These are phyloP conservation scores for Lacerta viridis DNA, from an alignment of 2,797 vertebrate genomes.

Conservation along the genomic window DNA sequence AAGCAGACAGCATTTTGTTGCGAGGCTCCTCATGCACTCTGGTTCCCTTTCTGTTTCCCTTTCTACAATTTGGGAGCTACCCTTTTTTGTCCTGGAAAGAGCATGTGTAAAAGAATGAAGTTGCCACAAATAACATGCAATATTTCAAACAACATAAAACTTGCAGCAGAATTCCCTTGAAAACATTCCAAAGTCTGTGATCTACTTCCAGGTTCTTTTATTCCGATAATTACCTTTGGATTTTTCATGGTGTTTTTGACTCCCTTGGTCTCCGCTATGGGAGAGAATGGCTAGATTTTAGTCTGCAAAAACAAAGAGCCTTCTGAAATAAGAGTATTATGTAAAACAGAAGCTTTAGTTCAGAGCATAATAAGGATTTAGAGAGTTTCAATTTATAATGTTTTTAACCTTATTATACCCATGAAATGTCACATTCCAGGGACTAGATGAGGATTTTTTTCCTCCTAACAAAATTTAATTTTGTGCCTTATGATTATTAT, in stretches of 20 bases:
- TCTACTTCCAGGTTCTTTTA: constrained; percentile 68
- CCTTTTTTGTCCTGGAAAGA: background rate
- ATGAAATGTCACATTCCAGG: constrained; percentile 80
- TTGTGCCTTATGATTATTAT: constrained; percentile 59
- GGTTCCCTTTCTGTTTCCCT: background rate
- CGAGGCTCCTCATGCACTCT: background rate
- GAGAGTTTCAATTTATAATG: constrained; percentile 78
- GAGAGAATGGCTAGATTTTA: constrained; percentile 71
- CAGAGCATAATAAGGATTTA: constrained; percentile 77
- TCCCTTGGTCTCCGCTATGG: constrained; percentile 69
- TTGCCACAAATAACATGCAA: background rate
- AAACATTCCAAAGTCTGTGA: constrained; percentile 67
- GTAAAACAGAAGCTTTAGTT: constrained; percentile 78
- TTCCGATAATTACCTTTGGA: constrained; percentile 74
- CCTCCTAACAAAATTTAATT: constrained; percentile 73
- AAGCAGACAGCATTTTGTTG: background rate
- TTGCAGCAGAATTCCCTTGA: constrained; percentile 17
- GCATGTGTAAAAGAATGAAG: constrained; percentile 9
- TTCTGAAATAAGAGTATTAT: constrained; percentile 79
- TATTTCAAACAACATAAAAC: constrained; percentile 35
- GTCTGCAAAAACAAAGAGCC: constrained; percentile 75
- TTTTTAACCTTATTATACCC: constrained; percentile 80
- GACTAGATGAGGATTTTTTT: constrained; percentile 75
- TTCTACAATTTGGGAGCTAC: background rate
- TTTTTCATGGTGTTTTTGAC: constrained; percentile 70